phyloP scores from a whole-genome alignment of 1,140 invertebrate genomes.

The Drosophila asahinai region DNA sequence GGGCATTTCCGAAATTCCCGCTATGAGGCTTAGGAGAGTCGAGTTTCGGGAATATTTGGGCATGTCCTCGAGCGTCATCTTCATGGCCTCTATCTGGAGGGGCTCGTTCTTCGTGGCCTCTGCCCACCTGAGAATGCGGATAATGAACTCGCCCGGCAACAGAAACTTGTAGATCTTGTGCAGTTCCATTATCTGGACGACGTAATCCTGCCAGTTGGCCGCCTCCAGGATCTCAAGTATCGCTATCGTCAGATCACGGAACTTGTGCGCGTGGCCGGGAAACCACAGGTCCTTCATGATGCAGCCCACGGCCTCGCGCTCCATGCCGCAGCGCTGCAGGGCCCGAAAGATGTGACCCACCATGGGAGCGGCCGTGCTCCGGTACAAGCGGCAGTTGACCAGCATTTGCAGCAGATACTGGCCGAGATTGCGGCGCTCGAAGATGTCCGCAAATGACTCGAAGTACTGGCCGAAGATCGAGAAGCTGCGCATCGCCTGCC shows the following conservation, averaged over 20 bases:
- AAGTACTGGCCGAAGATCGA: constrained; percentile 36
- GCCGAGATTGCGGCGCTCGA: constrained; percentile 11
- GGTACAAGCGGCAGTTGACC: constrained; percentile 38
- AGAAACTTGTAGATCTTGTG: constrained; percentile 10
- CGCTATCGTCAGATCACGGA: background rate
- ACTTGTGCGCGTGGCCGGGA: constrained; percentile 6
- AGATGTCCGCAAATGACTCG: constrained; percentile 41
- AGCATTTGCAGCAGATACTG: constrained; percentile 47
- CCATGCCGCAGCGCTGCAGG: constrained; percentile 11
- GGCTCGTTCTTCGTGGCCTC: background rate
- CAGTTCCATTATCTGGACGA: constrained; percentile 7
- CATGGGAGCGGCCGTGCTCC: background rate
- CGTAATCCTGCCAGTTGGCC: constrained; percentile 54
- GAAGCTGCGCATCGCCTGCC: background rate
- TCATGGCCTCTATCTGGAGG: background rate
- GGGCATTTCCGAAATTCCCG: too few species aligned
- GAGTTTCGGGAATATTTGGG: background rate
- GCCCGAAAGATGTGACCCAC: constrained; percentile 2
- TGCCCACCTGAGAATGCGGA: constrained; percentile 1
- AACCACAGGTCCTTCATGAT: constrained; percentile 59
- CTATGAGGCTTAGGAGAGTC: background rate
- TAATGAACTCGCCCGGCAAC: constrained; percentile 33
- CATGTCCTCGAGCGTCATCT: background rate
- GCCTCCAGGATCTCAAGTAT: constrained; percentile 26
- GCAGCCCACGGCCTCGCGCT: background rate